phyloP scores from a whole-genome alignment of 1,140 invertebrate species.

The Dreissena rostriformis region DNA sequence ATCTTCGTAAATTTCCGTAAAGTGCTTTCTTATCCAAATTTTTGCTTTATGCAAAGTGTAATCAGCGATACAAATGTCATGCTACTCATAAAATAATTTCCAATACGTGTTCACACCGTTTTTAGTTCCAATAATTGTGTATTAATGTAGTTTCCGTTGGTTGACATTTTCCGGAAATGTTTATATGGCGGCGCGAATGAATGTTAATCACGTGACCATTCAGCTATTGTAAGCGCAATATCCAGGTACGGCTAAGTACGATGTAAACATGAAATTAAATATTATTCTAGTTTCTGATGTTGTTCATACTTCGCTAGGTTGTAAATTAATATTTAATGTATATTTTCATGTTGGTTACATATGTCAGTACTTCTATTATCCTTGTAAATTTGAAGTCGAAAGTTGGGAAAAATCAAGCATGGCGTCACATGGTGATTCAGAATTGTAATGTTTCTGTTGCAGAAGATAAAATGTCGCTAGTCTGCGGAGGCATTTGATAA shows the following conservation, averaged over 20 bases:
- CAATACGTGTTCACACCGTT: no score
- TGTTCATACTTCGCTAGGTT: background rate
- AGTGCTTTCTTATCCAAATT: no score
- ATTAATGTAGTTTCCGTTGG: no score
- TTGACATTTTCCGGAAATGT: no score
- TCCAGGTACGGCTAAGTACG: slow-evolving; percentile 31
- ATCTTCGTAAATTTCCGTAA: no score
- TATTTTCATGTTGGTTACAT: background rate
- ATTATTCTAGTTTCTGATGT: background rate
- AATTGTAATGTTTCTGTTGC: slow-evolving; percentile 44
- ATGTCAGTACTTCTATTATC: background rate
- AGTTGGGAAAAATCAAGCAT: slow-evolving; percentile 43
- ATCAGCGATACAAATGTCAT: no score
- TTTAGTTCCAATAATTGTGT: no score
- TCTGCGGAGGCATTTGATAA: background rate
- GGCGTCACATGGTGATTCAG: slow-evolving; percentile 53
- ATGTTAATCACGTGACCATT: slow-evolving; percentile 51
- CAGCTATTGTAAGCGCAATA: slow-evolving; percentile 60
- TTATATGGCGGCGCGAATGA: no score
- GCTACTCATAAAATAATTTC: no score
- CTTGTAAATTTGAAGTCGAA: background rate
- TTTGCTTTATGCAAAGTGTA: no score
- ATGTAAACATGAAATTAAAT: background rate
- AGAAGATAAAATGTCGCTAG: background rate
- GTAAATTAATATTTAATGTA: background rate